Evolutionary conservation across 2,888 invertebrate genomes (phyloP).

Genomic region (Troglohyphantes excavatus): DNA sequence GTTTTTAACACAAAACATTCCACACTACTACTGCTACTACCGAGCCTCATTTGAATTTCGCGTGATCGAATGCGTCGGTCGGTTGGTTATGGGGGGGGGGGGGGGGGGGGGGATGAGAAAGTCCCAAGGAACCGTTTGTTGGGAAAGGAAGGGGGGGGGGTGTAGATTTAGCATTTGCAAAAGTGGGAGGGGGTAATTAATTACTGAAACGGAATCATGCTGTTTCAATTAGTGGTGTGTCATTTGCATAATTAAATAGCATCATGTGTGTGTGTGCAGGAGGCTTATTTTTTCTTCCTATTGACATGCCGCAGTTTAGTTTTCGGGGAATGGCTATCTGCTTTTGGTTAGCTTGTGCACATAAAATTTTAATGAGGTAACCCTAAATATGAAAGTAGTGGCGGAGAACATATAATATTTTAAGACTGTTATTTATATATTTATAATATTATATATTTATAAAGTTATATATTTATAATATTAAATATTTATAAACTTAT

Average conservation of each 20-base stretch:
- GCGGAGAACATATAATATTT: too few relatives aligned
- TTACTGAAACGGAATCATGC: constrained; percentile 3
- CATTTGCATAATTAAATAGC: not conserved
- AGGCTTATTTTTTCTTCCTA: not conserved
- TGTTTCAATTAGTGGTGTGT: constrained; percentile 6
- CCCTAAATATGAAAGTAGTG: too few relatives aligned
- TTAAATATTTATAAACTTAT: too few relatives aligned
- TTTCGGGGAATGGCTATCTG: not conserved
- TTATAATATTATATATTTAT: too few relatives aligned
- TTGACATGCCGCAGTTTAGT: not conserved
- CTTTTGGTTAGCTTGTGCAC: too few relatives aligned
- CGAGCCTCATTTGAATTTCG: constrained; percentile 59
- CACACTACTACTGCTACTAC: not conserved
- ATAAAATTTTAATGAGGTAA: too few relatives aligned
- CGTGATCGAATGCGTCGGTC: constrained; percentile 34
- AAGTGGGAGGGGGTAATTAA: not conserved
- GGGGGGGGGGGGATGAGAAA: not conserved
- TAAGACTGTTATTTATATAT: too few relatives aligned
- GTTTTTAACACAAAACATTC: not conserved
- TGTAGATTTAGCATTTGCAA: too few relatives aligned
- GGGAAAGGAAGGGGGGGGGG: not conserved
- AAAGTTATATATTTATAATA: too few relatives aligned
- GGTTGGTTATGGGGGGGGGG: constrained; percentile 1
- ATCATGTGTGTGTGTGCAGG: not conserved
- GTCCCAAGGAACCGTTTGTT: not conserved